phyloP scores from a whole-genome alignment of 2,113 vertebrate genomes.

The Hemicordylus capensis region DNA sequence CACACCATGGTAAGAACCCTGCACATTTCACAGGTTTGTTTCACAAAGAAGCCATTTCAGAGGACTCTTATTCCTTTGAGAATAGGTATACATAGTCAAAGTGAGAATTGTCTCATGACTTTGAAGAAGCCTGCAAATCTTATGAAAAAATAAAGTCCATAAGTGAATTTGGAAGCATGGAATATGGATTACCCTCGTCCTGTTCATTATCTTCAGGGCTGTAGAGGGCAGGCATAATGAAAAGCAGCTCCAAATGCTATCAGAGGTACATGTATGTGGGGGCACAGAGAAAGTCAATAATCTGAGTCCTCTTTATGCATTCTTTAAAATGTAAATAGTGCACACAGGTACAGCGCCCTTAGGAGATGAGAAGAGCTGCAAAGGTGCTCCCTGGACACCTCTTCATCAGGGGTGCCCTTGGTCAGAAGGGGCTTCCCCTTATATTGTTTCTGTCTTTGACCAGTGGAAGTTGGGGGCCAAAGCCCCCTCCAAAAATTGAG shows the following conservation, averaged over 20 bases:
- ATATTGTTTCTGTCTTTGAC: too few species aligned
- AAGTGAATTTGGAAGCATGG: slow-evolving; percentile 4
- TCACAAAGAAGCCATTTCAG: neutral
- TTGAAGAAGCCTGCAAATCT: neutral
- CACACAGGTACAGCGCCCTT: too few species aligned
- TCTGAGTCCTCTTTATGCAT: too few species aligned
- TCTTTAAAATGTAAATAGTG: neutral
- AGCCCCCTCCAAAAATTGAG: too few species aligned
- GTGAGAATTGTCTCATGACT: neutral
- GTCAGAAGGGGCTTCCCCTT: too few species aligned
- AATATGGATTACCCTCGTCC: neutral
- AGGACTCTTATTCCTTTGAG: neutral
- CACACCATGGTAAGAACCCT: slow-evolving; percentile 26
- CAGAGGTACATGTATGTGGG: too few species aligned
- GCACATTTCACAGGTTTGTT: neutral
- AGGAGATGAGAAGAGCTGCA: too few species aligned
- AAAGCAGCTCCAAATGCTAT: neutral
- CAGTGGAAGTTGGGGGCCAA: too few species aligned
- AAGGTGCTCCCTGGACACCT: too few species aligned
- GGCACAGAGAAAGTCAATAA: too few species aligned
- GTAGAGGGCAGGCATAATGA: neutral
- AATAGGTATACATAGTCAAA: neutral
- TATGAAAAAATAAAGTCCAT: neutral
- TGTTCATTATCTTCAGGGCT: neutral
- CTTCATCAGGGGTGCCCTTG: too few species aligned